phyloP scores from a whole-genome alignment of 1,140 invertebrate species.

The Drosophila athabasca region DNA sequence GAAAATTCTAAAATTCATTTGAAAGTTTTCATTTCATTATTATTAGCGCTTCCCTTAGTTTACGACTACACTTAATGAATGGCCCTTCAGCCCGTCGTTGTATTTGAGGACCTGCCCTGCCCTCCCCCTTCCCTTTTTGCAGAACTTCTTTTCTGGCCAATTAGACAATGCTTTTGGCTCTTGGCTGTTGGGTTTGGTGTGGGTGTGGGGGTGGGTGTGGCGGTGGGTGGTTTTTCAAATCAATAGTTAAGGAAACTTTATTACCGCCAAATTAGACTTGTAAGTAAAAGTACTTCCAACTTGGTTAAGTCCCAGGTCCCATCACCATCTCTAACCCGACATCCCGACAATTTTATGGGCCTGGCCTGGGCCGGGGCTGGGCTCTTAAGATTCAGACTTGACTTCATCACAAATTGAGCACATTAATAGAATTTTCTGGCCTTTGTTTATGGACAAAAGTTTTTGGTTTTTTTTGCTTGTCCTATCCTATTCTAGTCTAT shows the following conservation, averaged over 20 bases:
- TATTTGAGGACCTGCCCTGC: slow-evolving; percentile 20
- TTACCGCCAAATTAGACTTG: slow-evolving; percentile 56
- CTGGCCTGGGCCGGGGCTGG: slow-evolving; percentile 28
- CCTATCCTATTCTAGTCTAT: too few relatives aligned
- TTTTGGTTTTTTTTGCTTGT: neutral
- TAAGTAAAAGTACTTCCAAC: slow-evolving; percentile 49
- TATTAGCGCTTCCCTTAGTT: slow-evolving; percentile 22
- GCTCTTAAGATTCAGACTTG: slow-evolving; percentile 27
- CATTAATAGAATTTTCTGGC: slow-evolving; percentile 53
- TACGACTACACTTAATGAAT: slow-evolving; percentile 18
- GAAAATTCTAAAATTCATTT: slow-evolving; percentile 24
- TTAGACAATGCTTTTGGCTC: slow-evolving; percentile 43
- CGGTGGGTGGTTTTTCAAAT: slow-evolving; percentile 22
- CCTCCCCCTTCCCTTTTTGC: too few relatives aligned
- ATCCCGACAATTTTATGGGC: slow-evolving; percentile 38
- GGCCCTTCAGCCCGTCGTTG: neutral
- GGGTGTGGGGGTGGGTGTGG: too few relatives aligned
- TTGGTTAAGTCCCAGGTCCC: slow-evolving; percentile 30
- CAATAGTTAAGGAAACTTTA: slow-evolving; percentile 61
- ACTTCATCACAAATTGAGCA: slow-evolving; percentile 55
- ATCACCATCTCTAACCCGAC: slow-evolving; percentile 11
- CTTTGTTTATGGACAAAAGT: slow-evolving; percentile 50
- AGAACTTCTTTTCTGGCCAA: slow-evolving; percentile 49
- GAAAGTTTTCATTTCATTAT: slow-evolving; percentile 10
- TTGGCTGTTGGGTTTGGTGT: too few relatives aligned